Conservation (phyloP, 1,140 invertebrate genomes). For the Drosophila rhopaloa region DNA sequence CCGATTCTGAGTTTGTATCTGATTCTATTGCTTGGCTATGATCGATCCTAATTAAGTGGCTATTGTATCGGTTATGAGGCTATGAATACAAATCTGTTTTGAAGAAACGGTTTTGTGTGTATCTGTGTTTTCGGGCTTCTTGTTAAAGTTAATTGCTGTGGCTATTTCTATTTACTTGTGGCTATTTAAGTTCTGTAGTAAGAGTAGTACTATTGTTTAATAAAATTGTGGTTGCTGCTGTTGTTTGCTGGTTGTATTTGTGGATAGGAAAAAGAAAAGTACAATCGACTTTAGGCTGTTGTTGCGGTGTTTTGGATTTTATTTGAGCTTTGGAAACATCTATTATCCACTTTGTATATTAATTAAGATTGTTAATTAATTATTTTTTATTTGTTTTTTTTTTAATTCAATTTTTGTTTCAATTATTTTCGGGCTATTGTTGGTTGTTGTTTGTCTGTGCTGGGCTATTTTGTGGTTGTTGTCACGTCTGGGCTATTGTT, state of each 20-base stretch:
- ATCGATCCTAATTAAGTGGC: conserved; percentile 68
- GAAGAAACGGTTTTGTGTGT: conserved; percentile 47
- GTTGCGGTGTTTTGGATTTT: conserved; percentile 35
- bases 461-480: conserved; percentile 34
- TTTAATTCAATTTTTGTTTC: conserved; percentile 42
- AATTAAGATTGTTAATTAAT: conserved; percentile 39
- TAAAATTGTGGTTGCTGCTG: conserved; percentile 59
- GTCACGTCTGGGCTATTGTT: conserved; percentile 72
- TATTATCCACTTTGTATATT: conserved; percentile 11
- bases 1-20: conserved; percentile 11
- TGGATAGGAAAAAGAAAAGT: conserved; percentile 80
- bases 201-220: conserved; percentile 81
- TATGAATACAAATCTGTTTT: conserved; percentile 69
- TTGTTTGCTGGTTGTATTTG: conserved; percentile 54
- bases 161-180: conserved; percentile 79
- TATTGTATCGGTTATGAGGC: conserved; percentile 76
- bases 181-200: conserved; percentile 77
- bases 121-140: conserved; percentile 29
- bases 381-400: conserved; percentile 8
- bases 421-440: conserved; percentile 76
- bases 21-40: conserved; percentile 67
- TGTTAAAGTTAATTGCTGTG: conserved; percentile 73
- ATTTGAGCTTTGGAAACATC: conserved; percentile 32
- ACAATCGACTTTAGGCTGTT: conserved; percentile 84
- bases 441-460: conserved; percentile 42